phyloP scores from a whole-genome alignment of 2,797 vertebrate genomes.

The Trematomus bernacchii region DNA sequence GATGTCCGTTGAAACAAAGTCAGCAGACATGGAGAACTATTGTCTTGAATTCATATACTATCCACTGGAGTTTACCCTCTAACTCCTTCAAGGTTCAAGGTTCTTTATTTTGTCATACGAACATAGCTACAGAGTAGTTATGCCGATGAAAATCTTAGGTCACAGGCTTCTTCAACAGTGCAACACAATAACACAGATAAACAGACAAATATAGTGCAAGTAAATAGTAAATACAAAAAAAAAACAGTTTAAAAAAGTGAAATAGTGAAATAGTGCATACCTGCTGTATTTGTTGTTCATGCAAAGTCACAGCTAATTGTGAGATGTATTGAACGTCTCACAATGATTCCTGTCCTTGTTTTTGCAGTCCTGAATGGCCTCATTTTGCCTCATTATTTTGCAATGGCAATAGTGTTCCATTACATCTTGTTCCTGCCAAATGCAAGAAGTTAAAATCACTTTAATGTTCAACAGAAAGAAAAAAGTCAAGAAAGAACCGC shows the following conservation, averaged over 20 bases:
- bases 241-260: too few relatives aligned
- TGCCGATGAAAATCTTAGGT: too few relatives aligned
- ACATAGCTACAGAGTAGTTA: too few relatives aligned
- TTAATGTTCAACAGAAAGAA: constrained; percentile 40
- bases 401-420: constrained; percentile 42
- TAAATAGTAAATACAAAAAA: too few relatives aligned
- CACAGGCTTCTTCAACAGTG: too few relatives aligned
- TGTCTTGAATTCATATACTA: background rate
- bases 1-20: background rate
- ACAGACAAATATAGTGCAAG: too few relatives aligned
- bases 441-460: constrained; percentile 46
- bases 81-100: too few relatives aligned
- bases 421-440: constrained; percentile 43
- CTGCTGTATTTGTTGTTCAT: constrained; percentile 21
- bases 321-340: constrained; percentile 40
- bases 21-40: background rate
- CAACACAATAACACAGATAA: too few relatives aligned
- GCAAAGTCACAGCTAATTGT: constrained; percentile 36
- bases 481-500: constrained; percentile 16
- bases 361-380: constrained; percentile 37
- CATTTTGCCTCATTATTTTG: constrained; percentile 61
- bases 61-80: background rate
- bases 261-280: too few relatives aligned
- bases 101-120: too few relatives aligned
- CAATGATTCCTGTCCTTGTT: constrained; percentile 50